Evolutionary conservation across 2,888 invertebrate genomes (phyloP), one percentile per base, ranked within the genome.

Genomic region (Scaptomyza reducta): DNA sequence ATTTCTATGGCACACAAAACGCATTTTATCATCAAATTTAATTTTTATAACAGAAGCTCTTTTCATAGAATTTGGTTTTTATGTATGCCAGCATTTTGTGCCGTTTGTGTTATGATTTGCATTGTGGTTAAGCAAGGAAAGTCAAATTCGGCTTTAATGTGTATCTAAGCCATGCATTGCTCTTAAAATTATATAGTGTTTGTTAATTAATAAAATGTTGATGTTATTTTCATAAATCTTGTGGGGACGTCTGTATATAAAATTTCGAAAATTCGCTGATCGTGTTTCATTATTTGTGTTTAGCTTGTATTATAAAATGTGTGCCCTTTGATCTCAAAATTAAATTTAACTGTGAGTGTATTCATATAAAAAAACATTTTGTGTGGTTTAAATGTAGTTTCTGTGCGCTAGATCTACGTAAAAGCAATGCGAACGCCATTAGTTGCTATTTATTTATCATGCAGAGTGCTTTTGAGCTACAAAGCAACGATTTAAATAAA

Each of bases 361-460:
- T 44, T 62, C 51, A 33, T 41, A 31, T n/a, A 27, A 16, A 27
- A 41, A 38, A 42, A 44, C 33, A 54, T 27, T 59, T 50, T 58
- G 42, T 42, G 53, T 54, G 49, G 44, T 59, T 66, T 50, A 16
- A 55, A 55, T 67, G 74, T 74, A 71, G 61, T 61, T 61, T 57
- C 46, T 66, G 74, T 74, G 74, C 67, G 53, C 58, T 75, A 76
- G 51, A 67, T 63, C 74, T 77, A 74, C 63, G 77, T 74, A 69
- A 81, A 79, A 87, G 87, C 79, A 81, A 78, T 82, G 59, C 51
- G 61, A 76, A 70, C 70, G 78, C 78, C 62, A 74, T 72, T 66
- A 69, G 66, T 70, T 55, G 51, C 64, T 75, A 85, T 58, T 75
- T 63, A 61, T 66, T 70, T 61, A 61, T 60, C 83, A 83, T 83